These are phyloP conservation scores for Thunnus maccoyii DNA, from an alignment of 2,113 vertebrate genomes.

Conservation along the genomic window DNA sequence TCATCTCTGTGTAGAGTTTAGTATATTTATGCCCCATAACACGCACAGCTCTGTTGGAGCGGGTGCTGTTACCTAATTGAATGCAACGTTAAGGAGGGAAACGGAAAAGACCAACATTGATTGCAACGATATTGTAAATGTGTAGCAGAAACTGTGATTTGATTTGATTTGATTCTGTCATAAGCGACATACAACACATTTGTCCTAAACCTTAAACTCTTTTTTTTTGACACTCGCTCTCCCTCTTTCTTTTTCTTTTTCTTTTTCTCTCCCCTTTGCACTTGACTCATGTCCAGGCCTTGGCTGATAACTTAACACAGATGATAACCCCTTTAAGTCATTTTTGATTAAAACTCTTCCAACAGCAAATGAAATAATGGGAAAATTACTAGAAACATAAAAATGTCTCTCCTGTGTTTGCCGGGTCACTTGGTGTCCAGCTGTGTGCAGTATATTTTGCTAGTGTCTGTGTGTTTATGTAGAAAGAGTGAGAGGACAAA, in stretches of 20 bases:
- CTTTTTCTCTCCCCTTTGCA: background rate
- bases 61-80: background rate
- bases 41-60: background rate
- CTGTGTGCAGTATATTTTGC: constrained; percentile 39
- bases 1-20: too few relatives aligned
- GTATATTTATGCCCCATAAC: too few relatives aligned
- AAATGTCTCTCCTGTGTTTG: constrained; percentile 15
- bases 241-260: background rate
- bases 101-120: too few relatives aligned
- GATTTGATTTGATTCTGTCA: background rate
- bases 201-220: too few relatives aligned
- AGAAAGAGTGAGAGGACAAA: constrained; percentile 45
- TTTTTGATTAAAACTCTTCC: constrained; percentile 24
- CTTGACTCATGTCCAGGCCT: constrained; percentile 19
- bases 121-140: too few relatives aligned
- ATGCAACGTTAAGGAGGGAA: too few relatives aligned
- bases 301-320: constrained; percentile 17
- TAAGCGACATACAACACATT: background rate
- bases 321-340: constrained; percentile 43
- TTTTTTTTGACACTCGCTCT: background rate
- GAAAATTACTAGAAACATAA: constrained; percentile 36
- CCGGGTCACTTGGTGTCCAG: constrained; percentile 18
- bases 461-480: constrained; percentile 45
- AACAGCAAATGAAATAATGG: constrained; percentile 33
- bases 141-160: background rate